Conservation (phyloP, 2,888 invertebrate species). For the Apantesis nais region DNA sequence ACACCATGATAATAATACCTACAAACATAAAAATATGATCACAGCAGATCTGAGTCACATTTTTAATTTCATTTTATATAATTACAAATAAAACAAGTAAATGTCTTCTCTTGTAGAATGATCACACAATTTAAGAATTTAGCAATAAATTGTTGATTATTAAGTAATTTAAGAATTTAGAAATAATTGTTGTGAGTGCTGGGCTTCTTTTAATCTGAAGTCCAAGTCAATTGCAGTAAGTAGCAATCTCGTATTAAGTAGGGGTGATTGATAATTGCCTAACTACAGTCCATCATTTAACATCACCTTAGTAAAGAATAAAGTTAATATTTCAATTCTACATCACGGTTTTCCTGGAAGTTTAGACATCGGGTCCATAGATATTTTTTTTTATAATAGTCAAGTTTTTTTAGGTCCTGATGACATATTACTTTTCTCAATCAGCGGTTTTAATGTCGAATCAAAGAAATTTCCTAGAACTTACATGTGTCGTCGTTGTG, state of each 20-base stretch:
- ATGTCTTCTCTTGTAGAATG: background rate
- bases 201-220: background rate
- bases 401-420: background rate
- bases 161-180: background rate
- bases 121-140: background rate
- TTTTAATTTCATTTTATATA: background rate
- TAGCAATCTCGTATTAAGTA: background rate
- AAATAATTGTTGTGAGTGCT: background rate
- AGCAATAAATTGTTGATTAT: background rate
- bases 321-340: no score
- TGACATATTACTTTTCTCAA: background rate
- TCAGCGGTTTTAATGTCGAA: background rate
- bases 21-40: no score
- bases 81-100: background rate
- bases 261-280: no score
- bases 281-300: no score
- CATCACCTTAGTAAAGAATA: no score
- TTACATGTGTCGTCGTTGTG: conserved; percentile 91
- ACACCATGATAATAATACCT: background rate
- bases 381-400: background rate
- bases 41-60: background rate
- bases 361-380: no score
- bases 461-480: conserved; percentile 65
- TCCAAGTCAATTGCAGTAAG: background rate
- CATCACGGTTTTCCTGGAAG: no score